Percentiles rank a stretch among this genome's conserved stretches.
Conservation (phyloP, 2,888 invertebrate species). For the Seira musarum region DNA sequence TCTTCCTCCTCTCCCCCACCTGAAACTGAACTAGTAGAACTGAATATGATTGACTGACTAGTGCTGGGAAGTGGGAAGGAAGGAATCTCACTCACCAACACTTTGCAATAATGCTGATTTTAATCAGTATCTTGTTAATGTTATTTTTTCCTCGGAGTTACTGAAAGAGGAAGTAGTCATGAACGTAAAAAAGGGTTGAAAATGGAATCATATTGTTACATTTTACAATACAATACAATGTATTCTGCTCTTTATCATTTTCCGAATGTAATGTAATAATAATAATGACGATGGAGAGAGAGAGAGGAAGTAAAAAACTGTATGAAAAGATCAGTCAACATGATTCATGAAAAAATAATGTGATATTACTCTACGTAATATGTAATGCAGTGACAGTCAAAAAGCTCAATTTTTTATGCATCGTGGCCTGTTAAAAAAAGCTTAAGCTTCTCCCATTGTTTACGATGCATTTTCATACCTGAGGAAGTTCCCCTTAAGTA, state of each 20-base stretch:
- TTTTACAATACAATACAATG: neutral
- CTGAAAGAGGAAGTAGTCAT: neutral
- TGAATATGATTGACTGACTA: no score
- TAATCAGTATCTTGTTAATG: conserved; percentile 46
- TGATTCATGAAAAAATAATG: neutral
- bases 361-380: neutral
- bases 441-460: neutral
- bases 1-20: neutral
- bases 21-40: neutral
- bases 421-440: conserved; percentile 12
- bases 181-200: neutral
- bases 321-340: neutral
- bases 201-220: neutral
- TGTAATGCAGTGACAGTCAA: neutral
- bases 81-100: neutral
- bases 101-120: neutral
- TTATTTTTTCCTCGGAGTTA: neutral
- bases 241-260: neutral
- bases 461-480: neutral
- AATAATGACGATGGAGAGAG: neutral
- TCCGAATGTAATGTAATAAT: neutral
- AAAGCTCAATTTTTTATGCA: conserved; percentile 54
- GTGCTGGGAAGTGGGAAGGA: neutral
- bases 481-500: no score
- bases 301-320: neutral